phyloP scores from a whole-genome alignment of 1,140 invertebrate species.

The Adelges cooleyi region DNA sequence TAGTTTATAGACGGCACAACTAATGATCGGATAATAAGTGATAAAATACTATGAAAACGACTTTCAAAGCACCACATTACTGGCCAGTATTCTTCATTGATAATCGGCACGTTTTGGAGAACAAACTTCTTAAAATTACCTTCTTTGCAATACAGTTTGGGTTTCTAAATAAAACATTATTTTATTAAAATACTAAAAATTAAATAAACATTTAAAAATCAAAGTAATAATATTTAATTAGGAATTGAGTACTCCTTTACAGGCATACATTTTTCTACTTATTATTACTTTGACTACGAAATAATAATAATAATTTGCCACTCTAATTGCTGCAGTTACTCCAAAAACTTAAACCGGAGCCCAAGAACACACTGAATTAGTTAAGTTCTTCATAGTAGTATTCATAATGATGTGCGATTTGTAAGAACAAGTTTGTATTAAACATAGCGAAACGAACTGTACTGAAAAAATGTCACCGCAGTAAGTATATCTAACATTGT shows the following conservation, averaged over 20 bases:
- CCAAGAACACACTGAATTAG: not conserved
- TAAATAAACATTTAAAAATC: not conserved
- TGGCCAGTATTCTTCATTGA: conserved; percentile 68
- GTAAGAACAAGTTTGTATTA: too few species aligned
- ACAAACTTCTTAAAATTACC: conserved; percentile 55
- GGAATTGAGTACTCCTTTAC: not conserved
- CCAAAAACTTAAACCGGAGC: not conserved
- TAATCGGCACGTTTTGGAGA: conserved; percentile 50
- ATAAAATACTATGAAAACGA: conserved; percentile 64
- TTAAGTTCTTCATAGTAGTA: too few species aligned
- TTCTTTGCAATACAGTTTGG: conserved; percentile 45
- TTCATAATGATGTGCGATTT: too few species aligned
- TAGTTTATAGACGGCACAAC: conserved; percentile 46
- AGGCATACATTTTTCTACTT: not conserved
- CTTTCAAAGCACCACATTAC: conserved; percentile 78
- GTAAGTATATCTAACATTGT: too few species aligned
- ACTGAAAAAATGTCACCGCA: too few species aligned
- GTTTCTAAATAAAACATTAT: conserved; percentile 41
- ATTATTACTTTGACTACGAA: conserved; percentile 8
- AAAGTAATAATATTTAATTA: not conserved
- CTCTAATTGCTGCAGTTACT: not conserved
- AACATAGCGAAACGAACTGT: too few species aligned
- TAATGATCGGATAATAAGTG: conserved; percentile 52
- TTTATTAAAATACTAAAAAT: not conserved
- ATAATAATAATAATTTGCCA: conserved; percentile 8